Percentiles rank a stretch among this genome's conserved stretches.
Evolutionary conservation across 2,888 invertebrate species (phyloP).

Genomic region (Encarsia formosa): DNA sequence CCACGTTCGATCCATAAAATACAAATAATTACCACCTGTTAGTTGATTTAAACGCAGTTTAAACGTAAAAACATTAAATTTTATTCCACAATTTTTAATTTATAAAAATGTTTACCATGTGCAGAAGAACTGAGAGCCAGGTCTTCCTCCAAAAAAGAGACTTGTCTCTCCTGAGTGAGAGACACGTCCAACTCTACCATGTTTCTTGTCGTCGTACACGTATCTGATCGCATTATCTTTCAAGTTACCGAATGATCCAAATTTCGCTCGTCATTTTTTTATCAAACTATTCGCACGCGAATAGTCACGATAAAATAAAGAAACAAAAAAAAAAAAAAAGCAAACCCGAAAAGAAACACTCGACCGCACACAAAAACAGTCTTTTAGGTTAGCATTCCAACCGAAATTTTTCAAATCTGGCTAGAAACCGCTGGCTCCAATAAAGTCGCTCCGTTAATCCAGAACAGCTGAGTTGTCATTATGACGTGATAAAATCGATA

Average conservation of each 20-base stretch:
- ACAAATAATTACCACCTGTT: too few species aligned
- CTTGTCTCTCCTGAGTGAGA: background rate
- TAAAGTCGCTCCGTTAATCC: too few species aligned
- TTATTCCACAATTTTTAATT: too few species aligned
- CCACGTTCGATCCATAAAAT: too few species aligned
- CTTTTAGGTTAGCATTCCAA: too few species aligned
- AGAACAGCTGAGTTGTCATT: too few species aligned
- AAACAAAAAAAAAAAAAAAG: background rate
- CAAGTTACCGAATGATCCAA: slow-evolving; percentile 1
- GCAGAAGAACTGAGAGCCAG: slow-evolving; percentile 21
- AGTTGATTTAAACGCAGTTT: too few species aligned
- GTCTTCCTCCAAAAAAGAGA: slow-evolving; percentile 20
- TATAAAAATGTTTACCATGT: slow-evolving; percentile 12
- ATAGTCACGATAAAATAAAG: background rate
- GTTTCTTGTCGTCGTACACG: slow-evolving; percentile 8
- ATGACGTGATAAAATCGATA: too few species aligned
- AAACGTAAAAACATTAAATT: too few species aligned
- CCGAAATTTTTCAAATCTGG: too few species aligned
- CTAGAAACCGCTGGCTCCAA: too few species aligned
- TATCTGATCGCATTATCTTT: slow-evolving; percentile 14
- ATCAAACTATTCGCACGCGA: background rate
- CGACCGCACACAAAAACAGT: background rate
- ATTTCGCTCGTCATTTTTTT: slow-evolving; percentile 3
- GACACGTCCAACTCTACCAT: slow-evolving; percentile 15
- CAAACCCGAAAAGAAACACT: background rate